Evolutionary conservation across 1,140 invertebrate species (phyloP), one percentile per base, ranked within the genome.

Genomic region (Prorops nasuta): DNA sequence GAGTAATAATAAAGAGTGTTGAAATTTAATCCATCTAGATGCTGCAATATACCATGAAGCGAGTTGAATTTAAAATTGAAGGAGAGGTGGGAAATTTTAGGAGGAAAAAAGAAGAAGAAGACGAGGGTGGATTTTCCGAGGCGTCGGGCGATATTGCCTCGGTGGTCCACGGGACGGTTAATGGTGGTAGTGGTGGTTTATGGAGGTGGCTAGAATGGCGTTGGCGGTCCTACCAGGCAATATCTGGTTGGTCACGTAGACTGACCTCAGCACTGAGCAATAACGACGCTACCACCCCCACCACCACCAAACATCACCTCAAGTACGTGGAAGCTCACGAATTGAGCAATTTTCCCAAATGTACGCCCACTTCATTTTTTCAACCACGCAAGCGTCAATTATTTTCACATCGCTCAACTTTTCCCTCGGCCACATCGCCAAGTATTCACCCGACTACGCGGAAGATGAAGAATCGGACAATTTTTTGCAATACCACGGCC

Each of bases 231-330:
- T 62, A 58, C 50, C 54, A 67, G 47, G 66, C 60, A 74, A 74
- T 74, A 74, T 73, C 72, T 64, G 65, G 51, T 60, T 62, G 66
- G 72, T 74, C 72, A 74, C 72, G 72, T 74, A 73, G 68, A 73
- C 71, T 73, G 72, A 74, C 72, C 72, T 71, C 69, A 71, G 66
- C 66, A 67, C 55, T 62, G 63, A 63, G 72, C 67, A 74, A 74
- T 73, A 73, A 73, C 67, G 69, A 71, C 60, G 64, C 46, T 54
- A 21, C 21, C 52, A 41, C 51, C 50, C n/a, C n/a, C 54, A 51
- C 47, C 58, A 50, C 62, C 67, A 67, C 63, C 71, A 68, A 31
- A 44, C 54, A 46, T 67, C 72, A 71, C 72, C 69, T 53, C 49
- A 38, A 34, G 36, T 52, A 50, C 52, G 50, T 51, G 46, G 14